Evolutionary conservation across 2,113 vertebrate species (phyloP), one percentile per base, ranked within the genome.

Genomic region (Dipodomys ordii): DNA sequence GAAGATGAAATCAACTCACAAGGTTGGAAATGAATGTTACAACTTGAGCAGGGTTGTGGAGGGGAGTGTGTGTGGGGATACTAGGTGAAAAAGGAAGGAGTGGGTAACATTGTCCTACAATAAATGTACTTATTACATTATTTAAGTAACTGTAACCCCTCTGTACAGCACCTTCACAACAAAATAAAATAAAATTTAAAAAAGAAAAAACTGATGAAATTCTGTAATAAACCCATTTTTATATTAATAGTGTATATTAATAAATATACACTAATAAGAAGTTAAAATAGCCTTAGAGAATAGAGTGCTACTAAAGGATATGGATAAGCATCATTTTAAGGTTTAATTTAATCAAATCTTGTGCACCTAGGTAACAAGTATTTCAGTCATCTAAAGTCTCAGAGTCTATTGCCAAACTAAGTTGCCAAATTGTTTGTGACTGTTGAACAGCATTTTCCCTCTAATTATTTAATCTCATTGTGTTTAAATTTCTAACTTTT

Each of bases 391-490:
- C 60, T 86, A 22, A 57, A 77, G 77, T 94, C 87, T 68, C 6
- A 83, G 22, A 88, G 25, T 83, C 16, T 82, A n/a, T 46, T 93
- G n/a, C 28, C 35, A 94, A 23, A 39, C 12, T 90, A 86, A 89
- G 16, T 4, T 28, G 49, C 20, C 71, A 72, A 83, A 46, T 77
- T 83, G 3, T 28, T 84, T 90, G 19, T 27, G 6, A 93, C 65
- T 68, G 64, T 86, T 81, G 91, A 92, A n/a, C 60, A 44, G 44
- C 39, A 20, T 35, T 92, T 67, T 53, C 3, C 39, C 62, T 3
- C 0, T 46, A 64, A 64, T 68, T 71, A 9, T 69, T 76, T 74
- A 85, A 46, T 49, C 35, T 1, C 16, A 79, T 82, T 8, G 18
- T 72, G 44, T n/a, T 86, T 81, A 78, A 74, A 5, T 68, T 91